Percentiles rank a stretch among this genome's conserved stretches.
Conservation (phyloP, 2,113 vertebrate species). For the Thermophis baileyi region DNA sequence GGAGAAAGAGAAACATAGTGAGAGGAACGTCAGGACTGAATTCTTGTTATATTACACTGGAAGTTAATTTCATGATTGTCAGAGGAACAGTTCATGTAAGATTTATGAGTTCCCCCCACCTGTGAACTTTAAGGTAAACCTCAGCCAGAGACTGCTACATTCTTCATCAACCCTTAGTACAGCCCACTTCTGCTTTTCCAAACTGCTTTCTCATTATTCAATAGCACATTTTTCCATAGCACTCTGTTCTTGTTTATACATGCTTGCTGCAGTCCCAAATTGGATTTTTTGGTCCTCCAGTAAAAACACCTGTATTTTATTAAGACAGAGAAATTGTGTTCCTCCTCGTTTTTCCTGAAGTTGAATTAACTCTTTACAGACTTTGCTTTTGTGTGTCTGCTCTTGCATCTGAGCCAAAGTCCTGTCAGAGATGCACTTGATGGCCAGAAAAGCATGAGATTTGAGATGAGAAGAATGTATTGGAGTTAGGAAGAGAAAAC, state of each 20-base stretch:
- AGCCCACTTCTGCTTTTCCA: constrained; percentile 49
- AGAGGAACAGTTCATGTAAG: constrained; percentile 30
- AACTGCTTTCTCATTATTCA: constrained; percentile 61
- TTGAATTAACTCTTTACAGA: constrained; percentile 63
- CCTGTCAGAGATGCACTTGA: not conserved
- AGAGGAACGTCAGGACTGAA: constrained; percentile 41
- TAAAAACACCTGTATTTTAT: constrained; percentile 75
- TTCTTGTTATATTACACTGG: constrained; percentile 18
- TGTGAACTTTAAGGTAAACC: constrained; percentile 33
- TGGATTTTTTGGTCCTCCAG: constrained; percentile 30
- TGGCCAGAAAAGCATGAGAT: not conserved
- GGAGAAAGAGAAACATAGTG: constrained; percentile 1
- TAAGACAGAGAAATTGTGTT: constrained; percentile 59
- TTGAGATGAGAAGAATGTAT: not conserved
- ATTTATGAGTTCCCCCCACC: constrained; percentile 16
- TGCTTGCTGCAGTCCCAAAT: constrained; percentile 27
- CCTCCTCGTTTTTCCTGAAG: constrained; percentile 45
- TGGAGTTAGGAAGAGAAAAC: not conserved
- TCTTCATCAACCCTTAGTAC: constrained; percentile 48
- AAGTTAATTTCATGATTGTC: constrained; percentile 24
- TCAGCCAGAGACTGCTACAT: constrained; percentile 47
- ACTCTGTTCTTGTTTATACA: constrained; percentile 53
- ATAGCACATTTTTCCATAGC: constrained; percentile 39
- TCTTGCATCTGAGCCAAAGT: not conserved
- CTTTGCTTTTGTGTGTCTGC: constrained; percentile 36